A percentile compares a stretch with the other conserved stretches of the same genome.
Evolutionary conservation across 2,113 vertebrate species (phyloP).

Genomic region (Odontesthes bonariensis): DNA sequence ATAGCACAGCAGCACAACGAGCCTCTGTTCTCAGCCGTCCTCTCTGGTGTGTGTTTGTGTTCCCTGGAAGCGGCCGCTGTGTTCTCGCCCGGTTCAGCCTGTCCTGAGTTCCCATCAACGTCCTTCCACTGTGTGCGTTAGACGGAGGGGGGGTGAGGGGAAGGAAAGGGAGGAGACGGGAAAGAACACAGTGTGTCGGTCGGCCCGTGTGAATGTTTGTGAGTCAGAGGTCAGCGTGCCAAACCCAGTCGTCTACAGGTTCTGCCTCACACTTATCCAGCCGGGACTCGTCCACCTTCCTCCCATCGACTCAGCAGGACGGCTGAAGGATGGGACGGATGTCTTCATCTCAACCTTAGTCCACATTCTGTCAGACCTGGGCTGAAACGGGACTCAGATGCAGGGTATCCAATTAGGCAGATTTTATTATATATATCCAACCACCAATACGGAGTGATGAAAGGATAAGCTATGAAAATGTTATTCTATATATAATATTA

Average conservation of each 20-base stretch:
- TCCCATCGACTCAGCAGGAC: not conserved
- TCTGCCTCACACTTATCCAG: slow-evolving; percentile 20
- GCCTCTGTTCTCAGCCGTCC: slow-evolving; percentile 49
- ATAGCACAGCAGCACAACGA: slow-evolving; percentile 57
- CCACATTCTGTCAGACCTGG: too few relatives aligned
- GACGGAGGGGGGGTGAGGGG: slow-evolving; percentile 22
- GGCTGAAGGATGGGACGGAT: not conserved
- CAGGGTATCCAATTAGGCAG: too few relatives aligned
- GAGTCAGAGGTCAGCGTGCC: slow-evolving; percentile 5
- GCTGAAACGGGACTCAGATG: too few relatives aligned
- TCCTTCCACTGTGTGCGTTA: slow-evolving; percentile 3
- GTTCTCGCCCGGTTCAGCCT: slow-evolving; percentile 41
- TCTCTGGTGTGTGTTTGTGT: slow-evolving; percentile 17
- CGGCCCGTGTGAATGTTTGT: slow-evolving; percentile 44
- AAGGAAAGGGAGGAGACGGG: slow-evolving; percentile 71
- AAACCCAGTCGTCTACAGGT: slow-evolving; percentile 27
- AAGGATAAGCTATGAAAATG: too few relatives aligned
- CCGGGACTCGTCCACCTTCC: not conserved
- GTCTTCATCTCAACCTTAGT: not conserved
- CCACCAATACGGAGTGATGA: too few relatives aligned
- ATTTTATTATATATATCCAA: too few relatives aligned
- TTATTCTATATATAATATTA: too few relatives aligned
- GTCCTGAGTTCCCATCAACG: slow-evolving; percentile 32
- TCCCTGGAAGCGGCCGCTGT: slow-evolving; percentile 34
- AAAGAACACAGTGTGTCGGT: slow-evolving; percentile 50